Evolutionary conservation across 2,113 vertebrate species (phyloP).

Genomic region (Onychostruthus taczanowskii): DNA sequence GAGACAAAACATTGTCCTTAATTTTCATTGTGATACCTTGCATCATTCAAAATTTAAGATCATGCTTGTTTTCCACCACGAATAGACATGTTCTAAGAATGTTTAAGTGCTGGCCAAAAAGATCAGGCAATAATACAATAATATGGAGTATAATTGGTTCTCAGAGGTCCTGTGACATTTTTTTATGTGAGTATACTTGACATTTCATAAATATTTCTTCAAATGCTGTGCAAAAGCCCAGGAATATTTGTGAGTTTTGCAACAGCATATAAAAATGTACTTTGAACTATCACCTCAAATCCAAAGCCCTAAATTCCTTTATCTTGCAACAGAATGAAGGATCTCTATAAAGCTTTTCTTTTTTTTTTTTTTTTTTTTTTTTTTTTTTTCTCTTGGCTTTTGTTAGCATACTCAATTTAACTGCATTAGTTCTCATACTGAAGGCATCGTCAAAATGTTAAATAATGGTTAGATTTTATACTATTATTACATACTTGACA

Average conservation of each 20-base stretch:
- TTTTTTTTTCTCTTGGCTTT: background rate
- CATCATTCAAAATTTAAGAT: background rate
- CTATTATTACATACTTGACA: background rate
- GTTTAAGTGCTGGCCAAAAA: background rate
- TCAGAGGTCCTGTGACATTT: background rate
- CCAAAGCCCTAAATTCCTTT: background rate
- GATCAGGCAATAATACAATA: too few species aligned
- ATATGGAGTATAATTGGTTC: rapidly evolving
- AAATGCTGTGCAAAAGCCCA: background rate
- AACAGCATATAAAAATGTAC: background rate
- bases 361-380: background rate
- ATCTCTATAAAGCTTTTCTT: background rate
- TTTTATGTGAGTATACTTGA: background rate
- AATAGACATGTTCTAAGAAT: background rate
- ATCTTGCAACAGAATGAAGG: background rate
- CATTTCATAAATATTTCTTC: background rate
- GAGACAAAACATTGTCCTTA: background rate
- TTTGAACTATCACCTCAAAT: background rate
- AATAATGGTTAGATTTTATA: background rate
- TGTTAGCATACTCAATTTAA: background rate
- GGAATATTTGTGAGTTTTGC: background rate
- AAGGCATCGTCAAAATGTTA: background rate
- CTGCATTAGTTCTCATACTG: background rate
- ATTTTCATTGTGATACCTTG: background rate
- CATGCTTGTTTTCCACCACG: background rate